Conservation (phyloP, 2,113 vertebrate species). For the Salvelinus sp. region DNA sequence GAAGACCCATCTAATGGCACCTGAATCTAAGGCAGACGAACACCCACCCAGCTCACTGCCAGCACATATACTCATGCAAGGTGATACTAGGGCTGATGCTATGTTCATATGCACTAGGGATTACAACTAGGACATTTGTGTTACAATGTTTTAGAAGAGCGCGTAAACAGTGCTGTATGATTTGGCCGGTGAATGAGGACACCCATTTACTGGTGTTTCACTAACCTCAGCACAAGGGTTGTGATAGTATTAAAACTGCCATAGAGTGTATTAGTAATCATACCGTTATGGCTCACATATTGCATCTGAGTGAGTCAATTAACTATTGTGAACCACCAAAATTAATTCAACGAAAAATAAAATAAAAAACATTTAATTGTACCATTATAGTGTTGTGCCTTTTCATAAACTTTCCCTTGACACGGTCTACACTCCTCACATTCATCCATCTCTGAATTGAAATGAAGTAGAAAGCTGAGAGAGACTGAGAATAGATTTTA, state of each 20-base stretch:
- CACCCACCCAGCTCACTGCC: neutral
- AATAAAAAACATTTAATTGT: neutral
- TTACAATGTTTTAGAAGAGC: too few relatives aligned
- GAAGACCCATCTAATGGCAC: neutral
- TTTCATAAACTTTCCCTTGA: neutral
- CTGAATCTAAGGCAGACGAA: neutral
- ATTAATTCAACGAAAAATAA: neutral
- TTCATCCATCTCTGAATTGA: neutral
- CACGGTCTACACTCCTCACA: too few relatives aligned
- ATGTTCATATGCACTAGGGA: too few relatives aligned
- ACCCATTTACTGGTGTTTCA: neutral
- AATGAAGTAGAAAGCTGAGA: neutral
- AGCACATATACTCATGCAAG: neutral
- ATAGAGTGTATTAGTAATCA: neutral
- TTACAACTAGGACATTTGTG: too few relatives aligned
- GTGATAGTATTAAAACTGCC: neutral
- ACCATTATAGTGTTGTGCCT: neutral
- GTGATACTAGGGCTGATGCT: neutral
- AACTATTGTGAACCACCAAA: neutral
- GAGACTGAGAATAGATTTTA: too few relatives aligned
- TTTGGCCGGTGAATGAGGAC: neutral
- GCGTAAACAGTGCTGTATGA: neutral
- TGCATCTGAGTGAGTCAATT: neutral
- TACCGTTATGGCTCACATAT: neutral
- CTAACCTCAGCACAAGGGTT: too few relatives aligned